Percentiles rank a stretch among this genome's conserved stretches.
Conservation (phyloP, 2,113 vertebrate genomes). For the Falco punctatus region DNA sequence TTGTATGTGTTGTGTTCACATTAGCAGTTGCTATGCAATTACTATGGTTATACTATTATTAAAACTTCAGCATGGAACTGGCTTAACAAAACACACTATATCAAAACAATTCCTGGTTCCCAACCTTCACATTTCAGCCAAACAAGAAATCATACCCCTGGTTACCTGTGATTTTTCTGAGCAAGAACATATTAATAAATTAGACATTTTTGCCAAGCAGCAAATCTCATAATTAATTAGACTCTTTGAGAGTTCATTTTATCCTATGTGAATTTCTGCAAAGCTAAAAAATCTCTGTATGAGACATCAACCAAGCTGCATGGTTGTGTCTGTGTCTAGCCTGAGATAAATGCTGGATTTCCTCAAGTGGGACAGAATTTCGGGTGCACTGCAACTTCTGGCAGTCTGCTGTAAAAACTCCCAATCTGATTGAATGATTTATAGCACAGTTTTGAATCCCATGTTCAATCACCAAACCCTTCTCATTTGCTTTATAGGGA, state of each 20-base stretch:
- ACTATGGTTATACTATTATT: constrained; percentile 10
- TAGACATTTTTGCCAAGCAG: neutral
- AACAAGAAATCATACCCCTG: neutral
- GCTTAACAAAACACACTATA: neutral
- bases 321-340: neutral
- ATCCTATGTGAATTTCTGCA: neutral
- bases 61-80: neutral
- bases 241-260: neutral
- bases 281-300: neutral
- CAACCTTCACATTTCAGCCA: neutral
- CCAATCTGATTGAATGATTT: neutral
- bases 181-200: neutral
- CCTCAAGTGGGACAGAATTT: neutral
- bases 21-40: constrained; percentile 33
- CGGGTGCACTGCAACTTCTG: neutral
- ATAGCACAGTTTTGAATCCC: neutral
- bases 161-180: neutral
- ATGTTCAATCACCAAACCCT: neutral
- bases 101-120: neutral
- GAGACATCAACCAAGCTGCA: rapidly evolving
- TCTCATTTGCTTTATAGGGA: neutral
- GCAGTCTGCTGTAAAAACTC: neutral
- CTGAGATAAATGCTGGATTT: neutral
- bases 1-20: neutral
- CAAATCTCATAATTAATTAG: constrained; percentile 13